These are phyloP conservation scores for Pelecanus crispus DNA, from an alignment of 2,113 vertebrate species.

Conservation along the genomic window DNA sequence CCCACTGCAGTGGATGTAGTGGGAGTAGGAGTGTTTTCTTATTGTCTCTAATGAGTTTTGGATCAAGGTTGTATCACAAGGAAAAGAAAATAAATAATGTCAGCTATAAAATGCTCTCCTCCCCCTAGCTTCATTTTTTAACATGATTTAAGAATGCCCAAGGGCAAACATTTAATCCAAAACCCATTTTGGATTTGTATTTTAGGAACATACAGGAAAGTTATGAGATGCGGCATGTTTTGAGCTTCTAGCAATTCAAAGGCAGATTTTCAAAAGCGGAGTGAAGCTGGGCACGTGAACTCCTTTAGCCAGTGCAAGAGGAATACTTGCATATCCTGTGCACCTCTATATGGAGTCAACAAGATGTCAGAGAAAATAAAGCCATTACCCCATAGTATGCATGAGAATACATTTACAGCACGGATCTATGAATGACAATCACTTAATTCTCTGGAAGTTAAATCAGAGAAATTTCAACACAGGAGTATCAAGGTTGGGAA, in stretches of 20 bases:
- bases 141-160: neutral
- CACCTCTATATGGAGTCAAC: neutral
- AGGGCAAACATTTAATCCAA: neutral
- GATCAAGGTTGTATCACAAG: neutral
- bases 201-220: constrained; percentile 5
- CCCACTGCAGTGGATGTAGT: neutral
- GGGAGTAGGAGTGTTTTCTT: neutral
- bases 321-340: neutral
- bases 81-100: constrained; percentile 40
- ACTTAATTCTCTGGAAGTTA: neutral
- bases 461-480: neutral
- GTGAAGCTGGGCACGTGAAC: neutral
- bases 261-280: neutral
- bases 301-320: neutral
- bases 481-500: neutral
- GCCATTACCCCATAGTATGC: neutral
- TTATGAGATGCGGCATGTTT: neutral
- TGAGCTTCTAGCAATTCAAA: neutral
- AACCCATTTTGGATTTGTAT: neutral
- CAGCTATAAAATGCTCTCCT: neutral
- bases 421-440: neutral
- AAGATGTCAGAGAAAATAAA: neutral
- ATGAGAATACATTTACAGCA: neutral
- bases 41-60: constrained; percentile 10
- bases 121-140: neutral